A percentile compares a stretch with the other conserved stretches of the same genome.
Conservation (phyloP, 2,113 vertebrate genomes). For the Argyrosomus japonicus region DNA sequence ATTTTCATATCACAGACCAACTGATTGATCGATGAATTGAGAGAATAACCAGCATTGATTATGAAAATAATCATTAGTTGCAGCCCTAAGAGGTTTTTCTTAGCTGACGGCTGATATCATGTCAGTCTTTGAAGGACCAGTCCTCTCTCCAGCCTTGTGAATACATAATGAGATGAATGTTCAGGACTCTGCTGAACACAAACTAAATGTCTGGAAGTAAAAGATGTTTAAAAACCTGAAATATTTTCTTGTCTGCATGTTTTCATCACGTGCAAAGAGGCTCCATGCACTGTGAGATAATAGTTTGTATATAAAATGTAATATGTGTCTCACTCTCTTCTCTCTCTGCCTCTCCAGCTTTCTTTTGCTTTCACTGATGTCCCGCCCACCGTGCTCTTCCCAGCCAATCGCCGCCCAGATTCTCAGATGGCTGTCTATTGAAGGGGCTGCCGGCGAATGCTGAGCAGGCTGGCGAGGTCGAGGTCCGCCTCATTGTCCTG, state of each 20-base stretch:
- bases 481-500: constrained; percentile 72
- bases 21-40: background rate
- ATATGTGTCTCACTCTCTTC: background rate
- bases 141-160: background rate
- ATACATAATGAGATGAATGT: background rate
- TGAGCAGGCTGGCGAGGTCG: constrained; percentile 66
- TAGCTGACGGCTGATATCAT: background rate
- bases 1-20: background rate
- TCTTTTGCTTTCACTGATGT: constrained; percentile 37
- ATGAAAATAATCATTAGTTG: background rate
- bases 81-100: background rate
- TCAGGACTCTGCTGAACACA: background rate
- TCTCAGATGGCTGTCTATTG: constrained; percentile 61
- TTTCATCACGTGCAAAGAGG: too few relatives aligned
- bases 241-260: background rate
- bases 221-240: background rate
- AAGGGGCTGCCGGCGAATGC: constrained; percentile 70
- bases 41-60: background rate
- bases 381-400: constrained; percentile 49
- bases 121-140: background rate
- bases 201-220: background rate
- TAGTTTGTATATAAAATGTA: background rate
- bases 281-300: background rate
- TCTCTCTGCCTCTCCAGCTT: constrained; percentile 45
- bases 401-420: constrained; percentile 34